Conservation (phyloP, 2,888 invertebrate genomes). For the Stegophylla sp. region DNA sequence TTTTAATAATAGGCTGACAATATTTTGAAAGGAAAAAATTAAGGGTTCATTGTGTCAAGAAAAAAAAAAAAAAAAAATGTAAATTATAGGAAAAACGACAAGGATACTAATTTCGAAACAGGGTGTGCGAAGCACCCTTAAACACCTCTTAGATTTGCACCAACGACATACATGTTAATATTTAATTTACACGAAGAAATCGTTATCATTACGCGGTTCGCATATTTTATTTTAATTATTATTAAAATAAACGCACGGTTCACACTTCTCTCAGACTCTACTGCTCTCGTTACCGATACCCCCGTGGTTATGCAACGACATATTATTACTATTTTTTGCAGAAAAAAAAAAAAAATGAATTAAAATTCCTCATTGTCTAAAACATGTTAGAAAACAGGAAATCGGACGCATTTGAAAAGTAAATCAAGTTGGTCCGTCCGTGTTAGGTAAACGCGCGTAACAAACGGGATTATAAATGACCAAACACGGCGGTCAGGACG, state of each 20-base stretch:
- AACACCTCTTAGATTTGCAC: too few relatives aligned
- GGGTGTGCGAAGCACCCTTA: too few relatives aligned
- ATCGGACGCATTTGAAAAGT: constrained; percentile 30
- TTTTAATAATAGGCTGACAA: too few relatives aligned
- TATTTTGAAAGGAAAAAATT: too few relatives aligned
- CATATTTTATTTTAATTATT: background rate
- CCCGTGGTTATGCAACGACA: constrained; percentile 18
- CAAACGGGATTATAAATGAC: constrained; percentile 27
- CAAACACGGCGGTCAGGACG: background rate
- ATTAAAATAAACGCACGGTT: background rate
- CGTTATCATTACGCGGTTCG: constrained; percentile 16
- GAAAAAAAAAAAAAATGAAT: constrained; percentile 4
- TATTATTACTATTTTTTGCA: background rate
- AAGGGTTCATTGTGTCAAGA: too few relatives aligned
- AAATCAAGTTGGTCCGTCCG: constrained; percentile 9
- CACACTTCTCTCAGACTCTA: constrained; percentile 22
- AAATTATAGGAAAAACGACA: too few relatives aligned
- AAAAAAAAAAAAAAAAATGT: too few relatives aligned
- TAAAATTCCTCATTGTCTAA: constrained; percentile 11
- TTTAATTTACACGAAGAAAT: too few relatives aligned
- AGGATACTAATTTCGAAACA: too few relatives aligned
- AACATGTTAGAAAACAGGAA: constrained; percentile 49
- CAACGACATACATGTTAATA: too few relatives aligned
- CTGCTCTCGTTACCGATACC: background rate
- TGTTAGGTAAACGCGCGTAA: constrained; percentile 21